These are phyloP conservation scores for Alloplasta piceator DNA, from an alignment of 2,888 invertebrate species.

Conservation along the genomic window DNA sequence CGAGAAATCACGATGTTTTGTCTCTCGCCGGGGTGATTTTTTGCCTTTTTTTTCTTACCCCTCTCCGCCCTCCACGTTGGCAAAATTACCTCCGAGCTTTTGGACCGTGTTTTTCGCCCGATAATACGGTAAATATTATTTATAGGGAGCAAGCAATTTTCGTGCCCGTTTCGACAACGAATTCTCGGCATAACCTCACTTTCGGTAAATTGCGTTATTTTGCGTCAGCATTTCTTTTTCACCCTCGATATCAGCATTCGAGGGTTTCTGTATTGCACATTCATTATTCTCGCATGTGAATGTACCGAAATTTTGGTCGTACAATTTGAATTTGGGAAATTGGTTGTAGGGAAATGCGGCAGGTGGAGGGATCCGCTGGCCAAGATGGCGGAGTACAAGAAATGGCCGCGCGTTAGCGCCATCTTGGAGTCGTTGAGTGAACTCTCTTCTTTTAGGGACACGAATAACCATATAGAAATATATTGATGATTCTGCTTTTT, in stretches of 20 bases:
- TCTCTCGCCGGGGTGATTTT: neutral
- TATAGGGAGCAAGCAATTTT: neutral
- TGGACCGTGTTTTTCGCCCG: neutral
- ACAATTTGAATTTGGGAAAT: too few species aligned
- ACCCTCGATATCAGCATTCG: neutral
- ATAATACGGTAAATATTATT: neutral
- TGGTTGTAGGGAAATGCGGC: too few species aligned
- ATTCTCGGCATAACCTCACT: neutral
- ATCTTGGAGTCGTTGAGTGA: too few species aligned
- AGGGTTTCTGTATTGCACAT: neutral
- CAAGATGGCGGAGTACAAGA: too few species aligned
- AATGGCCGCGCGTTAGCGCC: too few species aligned
- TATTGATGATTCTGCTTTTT: too few species aligned
- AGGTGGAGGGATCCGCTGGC: too few species aligned
- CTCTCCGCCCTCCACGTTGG: neutral
- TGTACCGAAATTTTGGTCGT: too few species aligned
- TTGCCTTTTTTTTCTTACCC: too few species aligned
- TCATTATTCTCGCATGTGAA: too few species aligned
- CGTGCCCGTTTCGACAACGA: neutral
- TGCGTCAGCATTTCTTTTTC: neutral
- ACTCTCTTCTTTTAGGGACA: too few species aligned
- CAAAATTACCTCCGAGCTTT: neutral
- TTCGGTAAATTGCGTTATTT: neutral
- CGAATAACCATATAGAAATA: too few species aligned
- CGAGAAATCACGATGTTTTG: neutral